Evolutionary conservation across 2,797 vertebrate species (phyloP).

Genomic region (Glyptemys insculpta): DNA sequence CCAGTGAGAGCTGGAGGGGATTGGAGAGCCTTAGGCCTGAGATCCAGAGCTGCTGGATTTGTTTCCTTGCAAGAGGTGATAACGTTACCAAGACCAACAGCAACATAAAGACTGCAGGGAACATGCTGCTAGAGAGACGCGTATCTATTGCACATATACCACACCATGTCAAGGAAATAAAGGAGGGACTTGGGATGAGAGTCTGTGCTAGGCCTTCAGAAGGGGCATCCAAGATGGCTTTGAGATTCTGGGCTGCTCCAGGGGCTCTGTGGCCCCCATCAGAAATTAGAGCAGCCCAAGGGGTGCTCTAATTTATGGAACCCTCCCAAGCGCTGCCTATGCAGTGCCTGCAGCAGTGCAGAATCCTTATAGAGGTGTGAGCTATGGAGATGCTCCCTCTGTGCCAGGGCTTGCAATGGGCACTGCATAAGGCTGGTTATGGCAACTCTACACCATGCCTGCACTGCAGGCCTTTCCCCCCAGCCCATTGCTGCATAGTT

Average conservation of each 20-base stretch:
- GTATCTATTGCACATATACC: not conserved
- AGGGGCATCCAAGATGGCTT: not conserved
- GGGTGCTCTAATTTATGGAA: not conserved
- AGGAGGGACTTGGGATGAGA: not conserved
- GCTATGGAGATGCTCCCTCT: not conserved
- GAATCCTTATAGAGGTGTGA: not conserved
- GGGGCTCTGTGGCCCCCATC: not conserved
- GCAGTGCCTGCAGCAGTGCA: not conserved
- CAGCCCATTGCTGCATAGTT: not conserved
- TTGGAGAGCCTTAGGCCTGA: not conserved
- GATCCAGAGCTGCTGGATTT: not conserved
- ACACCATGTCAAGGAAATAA: not conserved
- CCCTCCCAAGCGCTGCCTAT: not conserved
- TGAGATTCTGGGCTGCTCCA: not conserved
- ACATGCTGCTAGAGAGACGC: not conserved
- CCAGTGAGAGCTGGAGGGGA: not conserved
- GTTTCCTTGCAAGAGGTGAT: not conserved
- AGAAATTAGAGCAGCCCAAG: not conserved
- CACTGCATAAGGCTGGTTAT: not conserved
- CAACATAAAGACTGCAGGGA: not conserved
- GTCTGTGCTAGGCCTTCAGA: not conserved
- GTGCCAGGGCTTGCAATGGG: not conserved
- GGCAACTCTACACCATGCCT: not conserved
- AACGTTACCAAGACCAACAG: not conserved
- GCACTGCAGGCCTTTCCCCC: not conserved